Percentiles rank a stretch among this genome's conserved stretches.
Evolutionary conservation across 2,113 vertebrate genomes (phyloP).

Genomic region (Sinocyclocheilus maitianheensis): DNA sequence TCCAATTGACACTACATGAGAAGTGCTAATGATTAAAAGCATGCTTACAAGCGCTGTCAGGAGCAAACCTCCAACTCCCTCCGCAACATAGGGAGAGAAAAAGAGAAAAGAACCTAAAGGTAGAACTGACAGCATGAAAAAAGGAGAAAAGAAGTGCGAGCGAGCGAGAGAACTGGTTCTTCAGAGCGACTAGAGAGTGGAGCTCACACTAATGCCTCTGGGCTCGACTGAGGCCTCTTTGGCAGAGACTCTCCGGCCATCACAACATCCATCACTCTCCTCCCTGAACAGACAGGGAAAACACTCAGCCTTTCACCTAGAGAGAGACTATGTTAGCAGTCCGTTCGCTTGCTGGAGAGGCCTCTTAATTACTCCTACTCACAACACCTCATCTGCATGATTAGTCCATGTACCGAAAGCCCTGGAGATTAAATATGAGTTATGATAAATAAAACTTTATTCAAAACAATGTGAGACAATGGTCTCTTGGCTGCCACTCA

Average conservation of each 20-base stretch:
- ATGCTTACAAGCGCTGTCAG: slow-evolving; percentile 33
- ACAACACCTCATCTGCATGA: slow-evolving; percentile 55
- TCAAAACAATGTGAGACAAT: slow-evolving; percentile 38
- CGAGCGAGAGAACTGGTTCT: slow-evolving; percentile 39
- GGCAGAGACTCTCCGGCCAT: slow-evolving; percentile 56
- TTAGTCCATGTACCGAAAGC: slow-evolving; percentile 40
- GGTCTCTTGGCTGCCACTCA: slow-evolving; percentile 48
- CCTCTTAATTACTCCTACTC: slow-evolving; percentile 51
- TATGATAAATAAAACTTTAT: slow-evolving; percentile 55
- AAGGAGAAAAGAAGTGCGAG: slow-evolving; percentile 21
- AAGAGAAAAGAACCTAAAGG: slow-evolving; percentile 11
- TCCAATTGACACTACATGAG: slow-evolving; percentile 30
- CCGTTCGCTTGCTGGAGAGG: slow-evolving; percentile 32
- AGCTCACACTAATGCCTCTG: slow-evolving; percentile 46
- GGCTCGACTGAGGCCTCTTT: slow-evolving; percentile 54
- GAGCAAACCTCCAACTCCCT: slow-evolving; percentile 26
- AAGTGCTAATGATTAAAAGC: slow-evolving; percentile 53
- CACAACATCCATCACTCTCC: slow-evolving; percentile 60
- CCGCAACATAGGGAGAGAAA: slow-evolving; percentile 9
- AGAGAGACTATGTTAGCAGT: slow-evolving; percentile 37
- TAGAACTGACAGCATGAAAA: slow-evolving; percentile 20
- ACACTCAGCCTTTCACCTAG: slow-evolving; percentile 45
- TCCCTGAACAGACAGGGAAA: slow-evolving; percentile 54
- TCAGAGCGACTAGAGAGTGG: slow-evolving; percentile 14
- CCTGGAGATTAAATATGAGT: slow-evolving; percentile 43